A percentile compares a stretch with the other conserved stretches of the same genome.
Conservation (phyloP, 2,113 vertebrate genomes). For the Petrocephalus zakoni region DNA sequence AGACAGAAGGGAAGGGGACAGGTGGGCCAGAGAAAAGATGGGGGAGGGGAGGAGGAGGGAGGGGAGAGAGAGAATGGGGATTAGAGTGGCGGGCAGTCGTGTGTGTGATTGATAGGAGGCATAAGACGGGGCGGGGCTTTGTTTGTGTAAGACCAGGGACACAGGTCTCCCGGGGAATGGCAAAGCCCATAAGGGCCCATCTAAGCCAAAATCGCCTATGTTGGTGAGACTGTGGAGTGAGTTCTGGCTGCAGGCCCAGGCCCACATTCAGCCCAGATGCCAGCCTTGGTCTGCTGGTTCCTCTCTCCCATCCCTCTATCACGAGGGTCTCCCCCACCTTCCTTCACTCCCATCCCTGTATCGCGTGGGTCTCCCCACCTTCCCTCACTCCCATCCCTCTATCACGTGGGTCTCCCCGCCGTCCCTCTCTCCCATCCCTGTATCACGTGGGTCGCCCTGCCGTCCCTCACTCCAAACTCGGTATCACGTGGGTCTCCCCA, state of each 20-base stretch:
- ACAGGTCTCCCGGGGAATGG: background rate
- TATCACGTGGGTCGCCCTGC: too few species aligned
- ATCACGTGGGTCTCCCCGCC: background rate
- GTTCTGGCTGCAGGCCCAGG: background rate
- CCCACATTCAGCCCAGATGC: background rate
- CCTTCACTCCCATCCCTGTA: background rate
- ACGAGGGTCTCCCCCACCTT: background rate
- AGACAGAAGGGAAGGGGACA: background rate
- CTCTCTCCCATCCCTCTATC: background rate
- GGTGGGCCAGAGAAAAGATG: slow-evolving; percentile 24
- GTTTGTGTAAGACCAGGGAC: background rate
- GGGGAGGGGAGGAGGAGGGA: slow-evolving; percentile 2
- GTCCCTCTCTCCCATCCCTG: too few species aligned
- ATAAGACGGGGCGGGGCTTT: background rate
- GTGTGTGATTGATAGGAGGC: slow-evolving; percentile 19
- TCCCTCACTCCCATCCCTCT: background rate
- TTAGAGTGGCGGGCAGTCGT: slow-evolving; percentile 12
- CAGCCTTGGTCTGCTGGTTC: background rate
- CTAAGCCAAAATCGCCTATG: background rate
- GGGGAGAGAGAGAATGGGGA: background rate
- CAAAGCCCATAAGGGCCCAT: background rate
- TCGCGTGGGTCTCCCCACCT: background rate
- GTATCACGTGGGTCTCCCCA: too few species aligned
- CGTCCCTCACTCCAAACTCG: background rate
- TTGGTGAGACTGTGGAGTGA: background rate